These are phyloP conservation scores for Falco cherrug DNA, from an alignment of 2,797 vertebrate genomes.

Conservation along the genomic window DNA sequence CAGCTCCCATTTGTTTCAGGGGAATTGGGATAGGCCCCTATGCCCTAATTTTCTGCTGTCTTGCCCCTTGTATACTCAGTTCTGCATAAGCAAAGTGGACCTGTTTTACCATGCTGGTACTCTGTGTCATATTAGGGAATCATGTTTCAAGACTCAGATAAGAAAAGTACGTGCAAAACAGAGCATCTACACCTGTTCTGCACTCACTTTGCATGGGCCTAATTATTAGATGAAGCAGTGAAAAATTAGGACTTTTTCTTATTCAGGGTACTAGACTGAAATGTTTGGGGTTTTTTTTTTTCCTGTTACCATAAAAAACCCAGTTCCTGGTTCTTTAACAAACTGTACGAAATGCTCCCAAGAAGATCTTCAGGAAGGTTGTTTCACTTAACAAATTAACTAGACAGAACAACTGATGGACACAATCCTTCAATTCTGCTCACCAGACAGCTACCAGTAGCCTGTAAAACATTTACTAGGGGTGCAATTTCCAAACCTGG, in stretches of 20 bases:
- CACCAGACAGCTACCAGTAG: neutral
- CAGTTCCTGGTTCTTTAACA: neutral
- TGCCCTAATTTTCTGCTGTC: slow-evolving; percentile 35
- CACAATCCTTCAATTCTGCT: neutral
- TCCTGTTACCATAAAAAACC: neutral
- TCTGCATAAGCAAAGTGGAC: neutral
- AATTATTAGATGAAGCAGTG: neutral
- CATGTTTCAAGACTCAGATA: neutral
- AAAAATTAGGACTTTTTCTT: neutral
- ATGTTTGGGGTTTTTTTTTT: neutral
- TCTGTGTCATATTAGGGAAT: neutral
- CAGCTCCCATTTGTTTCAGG: slow-evolving; percentile 76
- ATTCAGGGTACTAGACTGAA: neutral
- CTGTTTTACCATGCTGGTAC: neutral
- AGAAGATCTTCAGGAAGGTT: neutral
- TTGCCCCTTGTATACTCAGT: neutral
- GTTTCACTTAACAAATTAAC: slow-evolving; percentile 1
- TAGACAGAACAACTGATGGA: neutral
- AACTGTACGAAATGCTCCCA: neutral
- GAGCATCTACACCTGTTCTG: neutral
- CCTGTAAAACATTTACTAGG: neutral
- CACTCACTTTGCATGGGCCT: neutral
- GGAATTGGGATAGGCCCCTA: slow-evolving; percentile 43
- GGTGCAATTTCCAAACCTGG: neutral
- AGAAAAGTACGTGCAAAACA: neutral